Conservation (phyloP, 2,888 invertebrate genomes). For the Diabrotica balteata region DNA sequence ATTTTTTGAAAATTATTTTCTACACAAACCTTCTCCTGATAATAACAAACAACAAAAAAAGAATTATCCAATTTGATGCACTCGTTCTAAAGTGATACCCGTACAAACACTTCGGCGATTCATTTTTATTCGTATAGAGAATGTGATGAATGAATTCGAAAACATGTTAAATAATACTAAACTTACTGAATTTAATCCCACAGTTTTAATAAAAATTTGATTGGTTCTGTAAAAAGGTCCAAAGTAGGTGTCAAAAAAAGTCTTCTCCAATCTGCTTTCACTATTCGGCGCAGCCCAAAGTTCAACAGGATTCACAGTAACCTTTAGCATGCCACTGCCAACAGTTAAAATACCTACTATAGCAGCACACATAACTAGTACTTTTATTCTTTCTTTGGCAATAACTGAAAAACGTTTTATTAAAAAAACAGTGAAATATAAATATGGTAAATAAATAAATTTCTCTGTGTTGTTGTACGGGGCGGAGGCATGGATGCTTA, state of each 20-base stretch:
- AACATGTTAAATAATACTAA: too few relatives aligned
- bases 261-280: constrained; percentile 80
- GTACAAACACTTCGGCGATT: too few relatives aligned
- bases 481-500: too few relatives aligned
- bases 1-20: too few relatives aligned
- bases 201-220: constrained; percentile 83
- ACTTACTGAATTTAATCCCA: constrained; percentile 63
- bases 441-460: background rate
- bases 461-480: too few relatives aligned
- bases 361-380: constrained; percentile 71
- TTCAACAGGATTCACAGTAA: constrained; percentile 90
- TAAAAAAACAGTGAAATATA: too few relatives aligned
- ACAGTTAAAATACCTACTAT: constrained; percentile 68
- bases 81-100: too few relatives aligned
- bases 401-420: constrained; percentile 61
- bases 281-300: constrained; percentile 91
- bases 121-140: too few relatives aligned
- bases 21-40: too few relatives aligned
- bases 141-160: too few relatives aligned
- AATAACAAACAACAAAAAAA: too few relatives aligned
- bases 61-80: too few relatives aligned
- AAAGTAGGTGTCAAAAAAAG: constrained; percentile 87
- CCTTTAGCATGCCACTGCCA: constrained; percentile 72
- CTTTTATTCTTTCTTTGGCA: constrained; percentile 70
- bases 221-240: constrained; percentile 89